A percentile compares a stretch with the other conserved stretches of the same genome.
Conservation (phyloP, 2,797 vertebrate species). For the Scyliorhinus canicula region DNA sequence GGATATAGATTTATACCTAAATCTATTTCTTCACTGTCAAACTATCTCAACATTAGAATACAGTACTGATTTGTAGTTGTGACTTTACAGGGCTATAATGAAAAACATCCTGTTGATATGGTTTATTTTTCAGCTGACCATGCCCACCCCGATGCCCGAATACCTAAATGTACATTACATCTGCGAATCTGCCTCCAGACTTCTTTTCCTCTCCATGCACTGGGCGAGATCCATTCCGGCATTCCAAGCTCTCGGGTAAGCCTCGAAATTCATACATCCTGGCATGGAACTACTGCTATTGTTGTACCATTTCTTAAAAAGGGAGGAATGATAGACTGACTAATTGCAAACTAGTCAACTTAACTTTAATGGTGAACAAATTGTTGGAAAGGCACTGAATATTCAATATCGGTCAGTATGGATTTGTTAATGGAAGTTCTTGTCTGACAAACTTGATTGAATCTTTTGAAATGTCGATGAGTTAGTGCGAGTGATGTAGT, state of each 20-base stretch:
- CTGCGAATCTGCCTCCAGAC: constrained; percentile 93
- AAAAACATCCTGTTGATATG: not conserved
- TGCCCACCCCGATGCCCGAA: constrained; percentile 96
- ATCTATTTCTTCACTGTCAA: too few relatives aligned
- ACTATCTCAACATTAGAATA: not conserved
- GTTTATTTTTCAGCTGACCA: constrained; percentile 62
- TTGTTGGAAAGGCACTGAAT: not conserved
- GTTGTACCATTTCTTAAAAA: not conserved
- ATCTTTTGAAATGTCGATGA: not conserved
- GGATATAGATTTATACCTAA: too few relatives aligned
- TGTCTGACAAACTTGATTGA: not conserved
- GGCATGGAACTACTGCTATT: not conserved
- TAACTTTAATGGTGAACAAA: not conserved
- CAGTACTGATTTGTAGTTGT: not conserved
- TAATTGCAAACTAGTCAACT: not conserved
- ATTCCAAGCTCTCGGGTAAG: constrained; percentile 93
- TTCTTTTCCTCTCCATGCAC: constrained; percentile 98
- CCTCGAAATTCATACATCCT: not conserved
- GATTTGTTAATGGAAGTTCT: not conserved
- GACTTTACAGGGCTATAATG: not conserved
- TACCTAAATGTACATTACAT: constrained; percentile 98
- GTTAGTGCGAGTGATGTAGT: not conserved
- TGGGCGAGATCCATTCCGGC: constrained; percentile 97
- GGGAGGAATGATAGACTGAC: not conserved
- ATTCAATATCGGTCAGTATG: not conserved